Percentiles rank a stretch among this genome's conserved stretches.
These are phyloP conservation scores for Aleiodes sp. DNA, from an alignment of 1,140 invertebrate genomes.

Conservation along the genomic window DNA sequence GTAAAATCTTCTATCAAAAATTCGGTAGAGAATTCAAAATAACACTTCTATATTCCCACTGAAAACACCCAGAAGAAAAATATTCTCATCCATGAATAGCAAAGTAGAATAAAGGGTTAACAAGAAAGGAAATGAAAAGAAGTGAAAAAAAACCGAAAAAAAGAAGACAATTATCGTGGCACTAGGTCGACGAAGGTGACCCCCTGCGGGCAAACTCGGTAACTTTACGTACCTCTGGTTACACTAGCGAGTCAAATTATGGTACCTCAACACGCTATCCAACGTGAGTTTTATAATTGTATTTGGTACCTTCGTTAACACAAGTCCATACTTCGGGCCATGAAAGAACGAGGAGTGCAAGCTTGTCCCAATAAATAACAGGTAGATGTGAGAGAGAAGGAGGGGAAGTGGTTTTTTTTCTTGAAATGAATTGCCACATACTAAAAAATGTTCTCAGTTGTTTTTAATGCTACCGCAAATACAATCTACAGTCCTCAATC, in stretches of 20 bases:
- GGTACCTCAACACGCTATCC: background rate
- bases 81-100: background rate
- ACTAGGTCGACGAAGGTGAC: constrained; percentile 43
- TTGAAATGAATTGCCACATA: background rate
- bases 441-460: background rate
- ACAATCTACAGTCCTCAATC: no score
- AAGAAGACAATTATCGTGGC: constrained; percentile 38
- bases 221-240: background rate
- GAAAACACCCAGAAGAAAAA: no score
- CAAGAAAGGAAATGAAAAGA: constrained; percentile 6
- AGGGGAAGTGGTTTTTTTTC: background rate
- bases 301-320: constrained; percentile 25
- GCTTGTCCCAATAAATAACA: background rate
- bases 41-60: no score
- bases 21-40: no score
- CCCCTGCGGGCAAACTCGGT: background rate
- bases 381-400: no score
- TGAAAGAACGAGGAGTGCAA: background rate
- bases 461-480: constrained; percentile 7
- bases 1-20: no score
- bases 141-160: constrained; percentile 17
- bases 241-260: constrained; percentile 4
- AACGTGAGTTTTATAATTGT: constrained; percentile 8
- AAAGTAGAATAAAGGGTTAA: constrained; percentile 15
- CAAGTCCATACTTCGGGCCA: constrained; percentile 23